Evolutionary conservation across 2,888 invertebrate genomes (phyloP).

Genomic region (Andrena minutula): DNA sequence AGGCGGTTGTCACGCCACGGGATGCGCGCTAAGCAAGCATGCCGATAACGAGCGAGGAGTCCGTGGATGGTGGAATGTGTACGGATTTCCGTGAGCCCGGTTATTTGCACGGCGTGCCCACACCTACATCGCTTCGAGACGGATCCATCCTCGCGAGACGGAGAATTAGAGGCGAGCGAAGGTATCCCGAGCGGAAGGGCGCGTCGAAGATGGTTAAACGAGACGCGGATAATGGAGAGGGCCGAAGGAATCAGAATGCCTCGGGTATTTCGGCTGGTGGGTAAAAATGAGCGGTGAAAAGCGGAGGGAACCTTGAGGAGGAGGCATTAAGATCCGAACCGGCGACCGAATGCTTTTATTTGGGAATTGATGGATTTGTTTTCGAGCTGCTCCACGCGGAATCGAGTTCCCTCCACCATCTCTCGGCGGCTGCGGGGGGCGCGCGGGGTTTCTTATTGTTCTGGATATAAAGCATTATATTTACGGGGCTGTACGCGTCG

Average conservation of each 20-base stretch:
- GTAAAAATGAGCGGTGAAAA: conserved; percentile 40
- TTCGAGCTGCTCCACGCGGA: conserved; percentile 35
- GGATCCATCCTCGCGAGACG: neutral
- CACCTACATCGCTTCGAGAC: neutral
- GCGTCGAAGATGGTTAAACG: conserved; percentile 27
- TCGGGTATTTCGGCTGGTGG: conserved; percentile 30
- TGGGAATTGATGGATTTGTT: conserved; percentile 50
- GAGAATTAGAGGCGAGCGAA: conserved; percentile 25
- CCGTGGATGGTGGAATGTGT: conserved; percentile 25
- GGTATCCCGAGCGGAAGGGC: conserved; percentile 24
- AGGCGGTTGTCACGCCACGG: conserved; percentile 10
- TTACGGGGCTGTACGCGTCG: neutral
- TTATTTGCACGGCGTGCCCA: conserved; percentile 19
- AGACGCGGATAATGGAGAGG: conserved; percentile 50
- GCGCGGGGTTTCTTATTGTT: conserved; percentile 11
- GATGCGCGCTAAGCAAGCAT: conserved; percentile 54
- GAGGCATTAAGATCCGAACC: conserved; percentile 40
- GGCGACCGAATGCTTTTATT: conserved; percentile 34
- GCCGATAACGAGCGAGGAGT: conserved; percentile 55
- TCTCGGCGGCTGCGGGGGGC: too few species aligned
- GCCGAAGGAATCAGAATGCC: conserved; percentile 21
- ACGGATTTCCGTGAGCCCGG: conserved; percentile 46
- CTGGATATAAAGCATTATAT: neutral
- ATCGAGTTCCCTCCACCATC: neutral
- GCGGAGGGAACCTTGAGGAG: conserved; percentile 9